Evolutionary conservation across 2,113 vertebrate species (phyloP), one percentile per base, ranked within the genome.

Genomic region (Brachypodius melanocephalos): DNA sequence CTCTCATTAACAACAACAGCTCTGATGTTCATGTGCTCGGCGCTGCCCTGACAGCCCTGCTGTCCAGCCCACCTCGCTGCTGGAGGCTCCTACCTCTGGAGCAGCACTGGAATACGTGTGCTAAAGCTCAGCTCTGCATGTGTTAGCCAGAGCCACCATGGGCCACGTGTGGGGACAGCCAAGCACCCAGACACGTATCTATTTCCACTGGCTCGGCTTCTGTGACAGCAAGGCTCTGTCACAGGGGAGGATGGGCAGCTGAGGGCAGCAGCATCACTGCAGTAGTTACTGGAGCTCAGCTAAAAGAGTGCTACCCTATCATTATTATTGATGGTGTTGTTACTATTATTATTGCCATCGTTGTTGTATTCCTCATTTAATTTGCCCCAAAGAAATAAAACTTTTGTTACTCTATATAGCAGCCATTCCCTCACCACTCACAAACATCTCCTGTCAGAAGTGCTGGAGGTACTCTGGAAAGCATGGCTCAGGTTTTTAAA

Each of bases 191-290:
- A 29, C 51, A 77, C 0, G 0, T 9, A 7, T n/a, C 18, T 20
- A 42, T 40, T 90, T 69, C 46, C 7, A 29, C 14, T 12, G 0
- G 1, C 59, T 66, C 10, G 5, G 63, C 58, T 71, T 51, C 85
- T 63, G 67, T 6, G 1, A 51, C 31, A 66, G 46, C 2, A 4
- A 63, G 1, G 25, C 67, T 85, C 55, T 74, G 73, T 76, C 84
- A 89, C 77, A 31, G 73, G 65, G 91, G 91, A 93, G 69, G 89
- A 84, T 81, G 93, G 80, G 93, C 76, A 78, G 77, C 85, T 87
- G 76, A 94, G 85, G 85, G 77, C 90, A 86, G 91, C 93, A 90
- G 63, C 80, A 90, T 16, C 65, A 29, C 83, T 89, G 76, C 80
- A 58, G 68, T 5, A 42, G 16, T 54, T 86, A 71, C 7, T 4